phyloP scores from a whole-genome alignment of 2,113 vertebrate species.

The mouse (Mus musculus) region DNA sequence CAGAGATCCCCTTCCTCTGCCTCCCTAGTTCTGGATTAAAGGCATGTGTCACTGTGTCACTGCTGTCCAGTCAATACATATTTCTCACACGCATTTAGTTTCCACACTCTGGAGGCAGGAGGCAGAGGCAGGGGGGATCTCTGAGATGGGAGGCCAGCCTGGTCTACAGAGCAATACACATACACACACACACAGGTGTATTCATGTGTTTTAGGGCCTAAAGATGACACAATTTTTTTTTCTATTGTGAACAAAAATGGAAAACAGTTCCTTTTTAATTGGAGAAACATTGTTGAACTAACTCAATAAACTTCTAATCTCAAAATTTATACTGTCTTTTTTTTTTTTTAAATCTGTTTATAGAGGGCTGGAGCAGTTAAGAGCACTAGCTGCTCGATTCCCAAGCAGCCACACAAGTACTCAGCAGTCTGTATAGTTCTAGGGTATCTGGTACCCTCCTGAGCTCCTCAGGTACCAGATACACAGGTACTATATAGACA shows the following conservation, averaged over 20 bases:
- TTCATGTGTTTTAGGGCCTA: slow-evolving; percentile 38
- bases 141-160: neutral
- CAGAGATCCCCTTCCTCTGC: too few species aligned
- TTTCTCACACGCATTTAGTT: neutral
- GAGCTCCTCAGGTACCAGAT: neutral
- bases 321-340: neutral
- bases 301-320: slow-evolving; percentile 31
- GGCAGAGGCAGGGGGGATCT: neutral
- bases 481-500: neutral
- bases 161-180: neutral
- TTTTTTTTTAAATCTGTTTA: neutral
- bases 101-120: neutral
- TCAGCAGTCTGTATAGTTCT: neutral
- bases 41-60: neutral
- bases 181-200: too few species aligned
- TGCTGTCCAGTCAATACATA: neutral
- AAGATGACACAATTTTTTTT: neutral
- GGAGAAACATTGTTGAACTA: slow-evolving; percentile 36
- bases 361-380: neutral
- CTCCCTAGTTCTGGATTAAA: neutral
- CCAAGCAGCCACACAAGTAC: neutral
- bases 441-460: neutral
- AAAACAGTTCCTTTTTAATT: slow-evolving; percentile 14
- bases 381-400: neutral
- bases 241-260: slow-evolving; percentile 9